Evolutionary conservation across 1,140 invertebrate species (phyloP), one percentile per base, ranked within the genome.

Genomic region (Alviniconcha marisindica): DNA sequence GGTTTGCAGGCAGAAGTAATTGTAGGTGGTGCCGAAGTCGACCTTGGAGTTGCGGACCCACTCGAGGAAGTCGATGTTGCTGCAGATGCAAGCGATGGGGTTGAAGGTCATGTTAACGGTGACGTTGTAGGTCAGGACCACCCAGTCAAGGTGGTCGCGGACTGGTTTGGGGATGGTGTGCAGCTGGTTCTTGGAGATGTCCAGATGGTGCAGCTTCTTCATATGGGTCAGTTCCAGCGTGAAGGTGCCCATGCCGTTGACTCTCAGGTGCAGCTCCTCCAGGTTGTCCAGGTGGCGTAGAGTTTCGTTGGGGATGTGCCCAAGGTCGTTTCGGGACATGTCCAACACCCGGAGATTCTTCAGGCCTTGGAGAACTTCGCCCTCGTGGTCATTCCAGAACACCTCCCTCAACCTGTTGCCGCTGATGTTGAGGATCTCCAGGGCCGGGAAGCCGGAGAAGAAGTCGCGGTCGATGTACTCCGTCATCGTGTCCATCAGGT

Each of bases 301-400:
- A 14, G 81, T 56, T 28, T 60, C 7, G 0, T 1, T n/a, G 21
- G 21, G 38, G 1, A 89, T 36, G 7, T 18, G 44, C 24, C 60
- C 38, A n/a, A 89, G 84, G 18, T 63, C 40, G 56, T 89, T 89
- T 15, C 51, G 24, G 10, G 86, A 84, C 18, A 89, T 40, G 71
- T 88, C 81, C 33, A 89, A 60, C 7, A 63, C 1, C 36, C 54
- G 51, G 10, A 89, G 71, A 12, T 82, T 85, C 12, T 14, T 51
- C 18, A 80, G 56, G 2, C 78, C 40, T 4, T 31, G n/a, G 18
- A 80, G 56, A 24, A 80, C 18, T 18, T 40, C 14, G 18, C 78
- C 78, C 14, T 44, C 48, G 2, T 5, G 31, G 36, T 80, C 40
- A 18, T 14, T 24, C 1, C 24, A n/a, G 24, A 87, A 83, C 18